Base-by-base conservation (phyloP, 2,888 invertebrate species). In the Formica aserva region DNA sequence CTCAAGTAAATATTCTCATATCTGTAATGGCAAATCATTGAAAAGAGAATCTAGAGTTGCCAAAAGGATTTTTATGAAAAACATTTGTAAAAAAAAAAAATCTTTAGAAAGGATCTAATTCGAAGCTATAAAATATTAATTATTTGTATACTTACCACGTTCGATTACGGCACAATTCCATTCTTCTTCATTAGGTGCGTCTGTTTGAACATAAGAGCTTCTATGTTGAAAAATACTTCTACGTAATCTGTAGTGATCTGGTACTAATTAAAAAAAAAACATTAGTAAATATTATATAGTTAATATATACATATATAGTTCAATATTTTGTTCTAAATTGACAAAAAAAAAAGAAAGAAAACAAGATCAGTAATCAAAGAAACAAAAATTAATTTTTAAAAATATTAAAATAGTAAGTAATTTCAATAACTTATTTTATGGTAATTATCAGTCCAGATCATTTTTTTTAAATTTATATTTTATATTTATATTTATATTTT, bases 91-190 rank as follows among this genome's bases (percentile, higher is more conserved):
- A 67, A 11, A 2, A 2, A 2, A 32, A 5, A 5, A 65, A 65
- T 52, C 3, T n/a, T 22, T 6, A 13, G 26, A 5, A 13, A 11
- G 13, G n/a, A 13, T 26, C 1, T 32, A 32, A 15, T 45, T 69
- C 0, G 32, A 52, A 52, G n/a, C 1, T 22, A 38, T 32, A 32
- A 18, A 8, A 62, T 35, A 63, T 69, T 48, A 48, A 67, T 48
- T 15, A 26, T 0, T 38, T 29, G 2, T 35, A 18, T 65, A 66
- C 76, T 66, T 55, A 76, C 76, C 0, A n/a, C 9, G 9, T 75
- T 48, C 22, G 22, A 63, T 75, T 45, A n/a, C 11, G 3, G n/a
- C 45, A 63, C 75, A 75, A 60, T 11, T 9, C 75, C 45, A 75
- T 63, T n/a, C 0, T 29, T 45, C 57, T 32, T 63, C 22, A n/a